Percentiles rank a stretch among this genome's conserved stretches.
phyloP scores from a whole-genome alignment of 1,140 invertebrate genomes.

The Drosophila seguyi region DNA sequence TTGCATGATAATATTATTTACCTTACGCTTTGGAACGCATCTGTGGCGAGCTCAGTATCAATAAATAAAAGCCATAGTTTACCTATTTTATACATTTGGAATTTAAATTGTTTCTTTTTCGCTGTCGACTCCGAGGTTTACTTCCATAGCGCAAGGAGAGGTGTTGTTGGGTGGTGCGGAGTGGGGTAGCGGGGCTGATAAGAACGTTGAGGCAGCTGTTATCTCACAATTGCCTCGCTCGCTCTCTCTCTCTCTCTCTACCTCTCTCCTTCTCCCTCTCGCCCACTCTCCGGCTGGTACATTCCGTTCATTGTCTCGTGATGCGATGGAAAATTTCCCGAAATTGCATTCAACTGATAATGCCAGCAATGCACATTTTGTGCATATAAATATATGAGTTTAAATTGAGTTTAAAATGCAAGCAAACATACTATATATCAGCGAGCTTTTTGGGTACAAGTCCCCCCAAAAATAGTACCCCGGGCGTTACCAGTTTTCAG shows the following conservation, averaged over 20 bases:
- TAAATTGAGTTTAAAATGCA: conserved; percentile 26
- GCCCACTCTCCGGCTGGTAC: neutral
- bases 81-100: conserved; percentile 55
- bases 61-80: conserved; percentile 58
- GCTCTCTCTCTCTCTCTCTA: neutral
- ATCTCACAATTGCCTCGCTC: conserved; percentile 32
- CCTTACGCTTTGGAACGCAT: neutral
- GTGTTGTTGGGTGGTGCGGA: conserved; percentile 5
- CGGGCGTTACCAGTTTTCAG: conserved; percentile 34
- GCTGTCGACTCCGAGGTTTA: neutral
- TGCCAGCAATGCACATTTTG: conserved; percentile 55
- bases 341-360: conserved; percentile 74
- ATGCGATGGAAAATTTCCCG: conserved; percentile 71
- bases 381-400: conserved; percentile 18
- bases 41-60: conserved; percentile 27
- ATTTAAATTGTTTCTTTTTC: conserved; percentile 49
- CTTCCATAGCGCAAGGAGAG: neutral
- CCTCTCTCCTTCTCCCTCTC: neutral
- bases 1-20: neutral
- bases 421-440: neutral
- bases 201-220: conserved; percentile 40
- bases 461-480: conserved; percentile 3
- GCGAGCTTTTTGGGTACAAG: no score
- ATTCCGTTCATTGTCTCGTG: conserved; percentile 56
- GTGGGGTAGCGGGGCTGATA: conserved; percentile 34